Evolutionary conservation across 2,888 invertebrate genomes (phyloP).

Genomic region (Acleris emargana): DNA sequence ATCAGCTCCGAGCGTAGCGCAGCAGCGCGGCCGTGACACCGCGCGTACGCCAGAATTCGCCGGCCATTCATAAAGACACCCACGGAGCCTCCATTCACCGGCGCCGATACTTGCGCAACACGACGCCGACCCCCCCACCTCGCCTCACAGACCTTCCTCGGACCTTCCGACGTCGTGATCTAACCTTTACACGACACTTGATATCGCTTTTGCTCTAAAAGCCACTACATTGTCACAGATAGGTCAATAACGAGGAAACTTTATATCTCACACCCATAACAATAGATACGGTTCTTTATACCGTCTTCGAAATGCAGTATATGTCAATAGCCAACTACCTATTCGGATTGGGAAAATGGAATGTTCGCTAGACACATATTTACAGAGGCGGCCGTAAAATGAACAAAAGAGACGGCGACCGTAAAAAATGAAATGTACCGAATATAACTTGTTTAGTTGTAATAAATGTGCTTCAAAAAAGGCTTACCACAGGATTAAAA

Average conservation of each 20-base stretch:
- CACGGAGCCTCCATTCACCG: slow-evolving; percentile 78
- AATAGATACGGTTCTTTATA: slow-evolving; percentile 8
- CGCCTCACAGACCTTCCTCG: slow-evolving; percentile 59
- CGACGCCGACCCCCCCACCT: slow-evolving; percentile 60
- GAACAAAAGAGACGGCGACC: slow-evolving; percentile 41
- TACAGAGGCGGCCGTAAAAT: slow-evolving; percentile 41
- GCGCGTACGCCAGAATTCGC: slow-evolving; percentile 78
- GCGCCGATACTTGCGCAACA: slow-evolving; percentile 77
- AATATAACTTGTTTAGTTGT: slow-evolving; percentile 18
- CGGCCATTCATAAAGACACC: slow-evolving; percentile 81
- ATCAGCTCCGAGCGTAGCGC: slow-evolving; percentile 52
- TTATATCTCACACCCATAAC: slow-evolving; percentile 6
- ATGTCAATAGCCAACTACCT: slow-evolving; percentile 2
- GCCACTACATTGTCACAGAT: slow-evolving; percentile 28
- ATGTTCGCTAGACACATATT: slow-evolving; percentile 10
- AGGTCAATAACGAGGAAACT: slow-evolving; percentile 29
- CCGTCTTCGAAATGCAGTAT: background rate
- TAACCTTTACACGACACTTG: slow-evolving; percentile 35
- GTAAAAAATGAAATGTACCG: slow-evolving; percentile 32
- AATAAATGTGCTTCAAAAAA: slow-evolving; percentile 12
- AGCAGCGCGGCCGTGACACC: slow-evolving; percentile 72
- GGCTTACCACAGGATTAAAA: slow-evolving; percentile 34
- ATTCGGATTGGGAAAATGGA: background rate
- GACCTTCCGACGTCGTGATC: slow-evolving; percentile 54
- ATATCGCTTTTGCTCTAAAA: slow-evolving; percentile 40